Evolutionary conservation across 2,113 vertebrate genomes (phyloP), one percentile per base, ranked within the genome.

Genomic region (Chaenogobius annularis): DNA sequence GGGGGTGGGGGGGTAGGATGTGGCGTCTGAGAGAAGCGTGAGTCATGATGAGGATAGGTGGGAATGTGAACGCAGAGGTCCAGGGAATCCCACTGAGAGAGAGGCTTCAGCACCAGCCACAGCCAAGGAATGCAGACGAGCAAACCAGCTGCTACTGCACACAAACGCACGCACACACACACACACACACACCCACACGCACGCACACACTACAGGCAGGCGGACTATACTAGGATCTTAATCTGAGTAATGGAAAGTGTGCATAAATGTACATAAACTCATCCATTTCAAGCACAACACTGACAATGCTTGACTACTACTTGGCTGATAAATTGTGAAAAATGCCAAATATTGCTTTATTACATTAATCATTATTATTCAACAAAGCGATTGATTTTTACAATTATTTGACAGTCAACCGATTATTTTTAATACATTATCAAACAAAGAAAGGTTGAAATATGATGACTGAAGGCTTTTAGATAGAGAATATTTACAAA

Each of bases 11-110:
- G 82, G 82, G 68, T 76, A 79, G 26, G 83, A 84, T 78, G 52
- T 74, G 67, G 62, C 77, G 73, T 89, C 81, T 83, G 88, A 92
- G 90, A 92, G 87, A 89, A 88, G 81, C 79, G 84, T 89, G 85
- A 89, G 83, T 88, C 83, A 85, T 7, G 79, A 87, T 88, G 83
- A 87, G 84, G 83, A 85, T 26, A 26, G 84, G 81, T 79, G 85
- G 86, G 88, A 88, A 87, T 72, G 83, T 23, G 68, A 85, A 80
- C 73, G 77, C 82, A 85, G 87, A 81, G 71, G 81, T 84, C 69
- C 12, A 87, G 91, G 88, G 87, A 90, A 90, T 85, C 89, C 88
- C 86, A 87, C 84, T 69, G 87, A 90, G 89, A 87, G 79, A 83
- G 82, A 74, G 62, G 83, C 77, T 82, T 64, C 72, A 54, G 74